Evolutionary conservation across 2,113 vertebrate species (phyloP), one percentile per base, ranked within the genome.

Genomic region (Macrotus californicus): DNA sequence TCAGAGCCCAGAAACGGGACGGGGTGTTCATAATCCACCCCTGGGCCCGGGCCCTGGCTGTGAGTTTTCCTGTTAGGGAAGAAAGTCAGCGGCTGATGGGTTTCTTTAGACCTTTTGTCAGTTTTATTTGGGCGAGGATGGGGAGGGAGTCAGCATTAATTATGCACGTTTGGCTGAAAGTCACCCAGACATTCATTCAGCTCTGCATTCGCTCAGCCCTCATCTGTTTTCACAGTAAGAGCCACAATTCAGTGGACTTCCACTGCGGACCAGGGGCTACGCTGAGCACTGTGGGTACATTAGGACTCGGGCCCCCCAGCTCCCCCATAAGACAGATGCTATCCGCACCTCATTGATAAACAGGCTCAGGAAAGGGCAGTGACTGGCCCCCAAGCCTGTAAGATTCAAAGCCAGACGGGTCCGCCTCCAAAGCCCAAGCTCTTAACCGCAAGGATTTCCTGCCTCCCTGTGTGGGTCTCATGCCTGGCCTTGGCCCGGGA

Each of bases 141-240:
- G 76, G 87, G 36, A 91, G 66, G 34, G n/a, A 48, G 50, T n/a
- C 8, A 18, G 36, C 59, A 86, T 56, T 48, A 36, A n/a, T 85
- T n/a, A 19, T 46, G 43, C 11, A 36, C 48, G 36, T 92, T 92
- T 43, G 92, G 87, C 64, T 66, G 87, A 76, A 92, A n/a, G 70
- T 48, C 76, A 36, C 94, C 31, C 79, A 90, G 87, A 76, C 77
- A 43, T 76, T 41, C 76, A 66, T 92, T 92, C 95, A 79, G 82
- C 81, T 85, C 16, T 26, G 72, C 43, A 22, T 85, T 87, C 90
- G 36, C 91, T 77, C 88, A 70, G 82, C 77, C 94, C 43, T 7
- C 86, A 93, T 96, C 77, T 91, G 91, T 96, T 95, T 94, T 97
- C 83, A 97, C 75, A 95, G 75, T 82, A 92, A 93, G 22, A 64